These are phyloP conservation scores for Drosophila koepferae DNA, from an alignment of 2,888 invertebrate species.

Conservation along the genomic window DNA sequence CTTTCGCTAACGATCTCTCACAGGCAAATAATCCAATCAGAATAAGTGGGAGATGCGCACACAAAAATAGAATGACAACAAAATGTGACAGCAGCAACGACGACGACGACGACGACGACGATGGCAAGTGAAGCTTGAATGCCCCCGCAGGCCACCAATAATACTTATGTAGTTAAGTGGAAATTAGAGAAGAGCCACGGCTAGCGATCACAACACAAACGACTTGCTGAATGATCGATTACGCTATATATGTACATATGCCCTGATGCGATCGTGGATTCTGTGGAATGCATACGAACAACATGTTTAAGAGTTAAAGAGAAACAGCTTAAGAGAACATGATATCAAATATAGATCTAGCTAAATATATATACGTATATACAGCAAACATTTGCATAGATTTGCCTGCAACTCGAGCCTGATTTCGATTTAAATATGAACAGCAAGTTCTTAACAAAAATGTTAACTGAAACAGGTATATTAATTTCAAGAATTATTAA, in stretches of 20 bases:
- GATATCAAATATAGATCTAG: not conserved
- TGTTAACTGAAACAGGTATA: not conserved
- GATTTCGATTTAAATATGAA: not conserved
- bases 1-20: constrained; percentile 52
- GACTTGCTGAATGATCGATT: constrained; percentile 31
- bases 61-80: constrained; percentile 56
- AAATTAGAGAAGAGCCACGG: constrained; percentile 31
- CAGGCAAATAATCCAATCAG: constrained; percentile 56
- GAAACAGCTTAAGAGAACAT: not conserved
- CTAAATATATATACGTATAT: not conserved
- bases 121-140: constrained; percentile 55
- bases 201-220: constrained; percentile 18
- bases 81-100: constrained; percentile 26
- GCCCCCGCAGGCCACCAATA: constrained; percentile 37
- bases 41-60: constrained; percentile 54
- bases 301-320: not conserved
- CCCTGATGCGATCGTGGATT: constrained; percentile 3
- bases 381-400: too few species aligned
- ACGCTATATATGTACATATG: not conserved
- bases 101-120: constrained; percentile 7
- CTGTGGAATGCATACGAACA: constrained; percentile 4
- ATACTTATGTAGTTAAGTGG: constrained; percentile 19
- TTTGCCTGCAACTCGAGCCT: not conserved
- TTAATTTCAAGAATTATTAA: not conserved
- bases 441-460: not conserved